These are phyloP conservation scores for Parambassis ranga DNA, from an alignment of 2,797 vertebrate species.

Conservation along the genomic window DNA sequence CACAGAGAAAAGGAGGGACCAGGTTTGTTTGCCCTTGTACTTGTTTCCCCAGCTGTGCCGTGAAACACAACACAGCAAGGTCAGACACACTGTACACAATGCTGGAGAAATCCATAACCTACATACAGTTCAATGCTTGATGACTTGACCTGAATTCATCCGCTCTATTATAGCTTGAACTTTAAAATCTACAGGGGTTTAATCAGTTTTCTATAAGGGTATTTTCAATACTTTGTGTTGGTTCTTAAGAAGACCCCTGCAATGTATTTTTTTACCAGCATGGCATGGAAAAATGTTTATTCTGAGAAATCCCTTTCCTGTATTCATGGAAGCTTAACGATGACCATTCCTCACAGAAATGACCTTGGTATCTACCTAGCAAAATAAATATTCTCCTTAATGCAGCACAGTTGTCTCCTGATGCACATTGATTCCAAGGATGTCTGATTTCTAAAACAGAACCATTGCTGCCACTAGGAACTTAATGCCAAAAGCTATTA, in stretches of 20 bases:
- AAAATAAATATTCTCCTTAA: not conserved
- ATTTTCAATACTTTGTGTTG: slow-evolving; percentile 1
- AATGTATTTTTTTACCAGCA: not conserved
- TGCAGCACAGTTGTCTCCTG: not conserved
- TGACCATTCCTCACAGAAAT: not conserved
- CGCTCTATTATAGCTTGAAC: not conserved
- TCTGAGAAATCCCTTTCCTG: not conserved
- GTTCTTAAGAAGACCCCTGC: not conserved
- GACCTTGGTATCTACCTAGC: not conserved
- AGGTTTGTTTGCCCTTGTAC: not conserved
- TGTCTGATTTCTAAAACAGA: not conserved
- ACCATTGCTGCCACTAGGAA: not conserved
- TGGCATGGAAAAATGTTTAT: not conserved
- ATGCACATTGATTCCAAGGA: not conserved
- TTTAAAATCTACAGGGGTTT: not conserved
- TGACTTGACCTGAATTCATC: slow-evolving; percentile 31
- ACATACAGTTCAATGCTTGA: not conserved
- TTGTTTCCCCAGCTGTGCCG: slow-evolving; percentile 9
- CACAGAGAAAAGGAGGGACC: slow-evolving; percentile 19
- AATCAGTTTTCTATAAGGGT: not conserved
- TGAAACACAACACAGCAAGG: slow-evolving; percentile 19
- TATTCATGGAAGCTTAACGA: not conserved
- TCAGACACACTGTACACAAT: slow-evolving; percentile 8
- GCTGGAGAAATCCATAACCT: slow-evolving; percentile 33
- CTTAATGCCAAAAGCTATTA: not conserved